Base-by-base conservation (phyloP, 2,888 invertebrate species). In the Serrognathus titanus region DNA sequence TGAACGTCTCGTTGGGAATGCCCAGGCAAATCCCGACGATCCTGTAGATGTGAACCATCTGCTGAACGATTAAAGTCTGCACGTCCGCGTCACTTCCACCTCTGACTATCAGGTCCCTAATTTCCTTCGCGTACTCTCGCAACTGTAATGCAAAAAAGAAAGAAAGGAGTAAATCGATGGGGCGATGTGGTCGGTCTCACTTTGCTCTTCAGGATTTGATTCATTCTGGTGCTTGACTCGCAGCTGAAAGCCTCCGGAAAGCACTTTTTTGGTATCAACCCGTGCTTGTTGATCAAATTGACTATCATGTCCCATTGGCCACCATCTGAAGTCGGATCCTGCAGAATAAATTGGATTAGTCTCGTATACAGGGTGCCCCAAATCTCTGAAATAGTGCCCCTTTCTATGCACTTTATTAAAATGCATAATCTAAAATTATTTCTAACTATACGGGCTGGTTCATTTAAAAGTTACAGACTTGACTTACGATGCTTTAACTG, bases 251-350 rank as follows among this genome's bases (percentile, higher is more conserved):
- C 84, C 71, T 94, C 94, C 0, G 93, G 92, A 76, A 89, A 94
- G 71, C 88, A 89, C 71, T 87, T 86, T 81, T 95, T 94, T 53
- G 95, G 95, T 80, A 95, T 85, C 51, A 95, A 77, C 10, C 95
- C 95, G 72, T 95, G 86, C 71, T 92, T 91, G 75, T 89, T 90
- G 55, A 95, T 86, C 13, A 95, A 78, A 76, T 94, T 94, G 31
- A 89, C 87, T 57, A 94, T 79, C 94, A 95, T 94, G 73, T 94
- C 92, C 94, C 94, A 95, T 74, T 95, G 94, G 0, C 95, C 94
- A 31, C 93, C 93, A 70, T 94, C 93, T 61, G 84, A 84, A 51
- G 87, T 86, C n/a, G 92, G 92, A 71, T 92, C 90, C 85, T 88
- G 69, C 12, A 64, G 63, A 49, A 64, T 58, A 16, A 16, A n/a